These are phyloP conservation scores for Barypeithes pellucidus DNA, from an alignment of 2,888 invertebrate species.

Conservation along the genomic window DNA sequence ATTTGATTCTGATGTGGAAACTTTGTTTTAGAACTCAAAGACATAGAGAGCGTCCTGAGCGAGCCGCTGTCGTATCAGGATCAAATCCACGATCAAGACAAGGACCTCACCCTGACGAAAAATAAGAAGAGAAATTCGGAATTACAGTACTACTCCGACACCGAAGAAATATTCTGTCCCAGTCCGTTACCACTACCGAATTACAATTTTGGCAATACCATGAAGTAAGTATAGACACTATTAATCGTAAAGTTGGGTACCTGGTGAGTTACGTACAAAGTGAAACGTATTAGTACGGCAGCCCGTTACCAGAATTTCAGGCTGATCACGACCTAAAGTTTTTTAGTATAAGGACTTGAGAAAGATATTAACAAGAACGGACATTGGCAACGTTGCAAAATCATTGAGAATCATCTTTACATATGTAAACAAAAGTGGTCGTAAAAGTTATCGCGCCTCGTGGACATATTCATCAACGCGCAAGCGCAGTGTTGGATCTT, in stretches of 20 bases:
- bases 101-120: slow-evolving; percentile 59
- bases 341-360: too few relatives aligned
- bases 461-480: too few relatives aligned
- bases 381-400: too few relatives aligned
- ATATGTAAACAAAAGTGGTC: too few relatives aligned
- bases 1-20: slow-evolving; percentile 3
- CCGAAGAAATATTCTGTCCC: slow-evolving; percentile 68
- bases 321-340: too few relatives aligned
- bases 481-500: too few relatives aligned
- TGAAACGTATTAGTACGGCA: too few relatives aligned
- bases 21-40: slow-evolving; percentile 65
- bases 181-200: slow-evolving; percentile 74
- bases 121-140: slow-evolving; percentile 67
- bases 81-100: slow-evolving; percentile 59
- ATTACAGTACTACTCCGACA: slow-evolving; percentile 69
- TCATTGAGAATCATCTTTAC: too few relatives aligned
- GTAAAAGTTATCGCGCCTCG: too few relatives aligned
- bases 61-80: slow-evolving; percentile 68
- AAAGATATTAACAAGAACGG: too few relatives aligned
- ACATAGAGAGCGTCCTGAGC: slow-evolving; percentile 73
- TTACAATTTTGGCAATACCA: slow-evolving; percentile 75
- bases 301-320: too few relatives aligned
- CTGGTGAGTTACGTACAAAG: too few relatives aligned
- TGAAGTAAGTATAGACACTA: slow-evolving; percentile 64
- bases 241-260: background rate